Evolutionary conservation across 2,888 invertebrate species (phyloP), one percentile per base, ranked within the genome.

Genomic region (Pimpla rufipes): DNA sequence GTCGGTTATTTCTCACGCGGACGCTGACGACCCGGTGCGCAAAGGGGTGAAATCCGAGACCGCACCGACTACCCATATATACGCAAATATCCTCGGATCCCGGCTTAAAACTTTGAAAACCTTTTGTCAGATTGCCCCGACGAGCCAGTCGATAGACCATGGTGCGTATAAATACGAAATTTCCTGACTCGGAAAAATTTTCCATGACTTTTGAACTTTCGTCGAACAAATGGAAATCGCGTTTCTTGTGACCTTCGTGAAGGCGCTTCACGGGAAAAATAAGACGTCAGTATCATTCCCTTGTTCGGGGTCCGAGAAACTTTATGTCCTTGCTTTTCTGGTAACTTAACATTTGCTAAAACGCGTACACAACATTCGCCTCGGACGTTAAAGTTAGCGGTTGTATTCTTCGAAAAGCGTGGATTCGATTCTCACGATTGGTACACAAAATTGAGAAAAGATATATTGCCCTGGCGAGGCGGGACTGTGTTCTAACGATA

Each of bases 1-100:
- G 66, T 85, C 74, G 67, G 83, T 87, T 85, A 78, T 87, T 88
- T 85, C 76, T 67, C 81, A 70, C 71, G 64, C 29, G 18, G 42
- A 52, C 70, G 21, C 37, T 52, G 74, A 70, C 78, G 45, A 70
- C 45, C 71, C 40, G 50, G 37, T 29, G 45, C 45, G 45, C 29
- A 35, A 16, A 23, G 23, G 7, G 21, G 66, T 23, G 66, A 66
- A 66, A 66, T 66, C 45, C 45, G 66, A 45, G 42, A 42, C 66
- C 45, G 29, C 29, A 29, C 5, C 5, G 29, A n/a, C 66, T 13
- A 21, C 21, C 57, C 4, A 55, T 11, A 21, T 21, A 23, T 16
- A 37, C 7, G 16, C 7, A 16, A 62, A 59, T 37, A 59, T 35
- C 4, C n/a, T 59, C 37, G 21, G 11, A 4, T 40, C 68, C 6